A percentile compares a stretch with the other conserved stretches of the same genome.
Evolutionary conservation across 2,888 invertebrate genomes (phyloP).

Genomic region (Harpagoxenus sublaevis): DNA sequence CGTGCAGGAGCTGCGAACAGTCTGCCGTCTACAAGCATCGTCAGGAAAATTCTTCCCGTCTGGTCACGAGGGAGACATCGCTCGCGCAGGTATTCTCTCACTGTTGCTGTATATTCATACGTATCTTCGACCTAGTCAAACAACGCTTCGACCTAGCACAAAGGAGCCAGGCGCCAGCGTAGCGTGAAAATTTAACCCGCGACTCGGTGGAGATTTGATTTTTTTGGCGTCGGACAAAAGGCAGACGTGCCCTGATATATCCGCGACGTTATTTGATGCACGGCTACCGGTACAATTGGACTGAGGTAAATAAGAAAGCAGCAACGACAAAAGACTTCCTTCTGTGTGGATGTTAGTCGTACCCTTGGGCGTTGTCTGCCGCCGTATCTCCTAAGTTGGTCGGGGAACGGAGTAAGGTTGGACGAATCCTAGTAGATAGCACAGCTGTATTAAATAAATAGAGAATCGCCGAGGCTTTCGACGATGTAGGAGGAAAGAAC

Average conservation of each 20-base stretch:
- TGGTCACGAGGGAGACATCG: conserved; percentile 54
- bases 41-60: conserved; percentile 44
- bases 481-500: conserved; percentile 59
- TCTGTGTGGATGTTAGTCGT: conserved; percentile 66
- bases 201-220: conserved; percentile 54
- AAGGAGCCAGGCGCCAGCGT: conserved; percentile 56
- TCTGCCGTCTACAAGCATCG: conserved; percentile 46
- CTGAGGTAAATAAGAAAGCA: conserved; percentile 81
- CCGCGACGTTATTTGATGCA: conserved; percentile 67
- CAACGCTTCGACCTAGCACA: conserved; percentile 41
- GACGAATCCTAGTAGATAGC: conserved; percentile 55
- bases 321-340: conserved; percentile 77
- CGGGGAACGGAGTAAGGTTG: conserved; percentile 50
- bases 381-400: conserved; percentile 68
- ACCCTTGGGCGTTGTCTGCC: conserved; percentile 78
- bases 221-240: conserved; percentile 47
- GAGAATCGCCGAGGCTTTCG: conserved; percentile 56
- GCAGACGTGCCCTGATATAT: conserved; percentile 43
- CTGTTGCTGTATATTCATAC: conserved; percentile 53
- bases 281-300: conserved; percentile 76
- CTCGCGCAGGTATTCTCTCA: conserved; percentile 43
- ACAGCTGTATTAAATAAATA: conserved; percentile 78
- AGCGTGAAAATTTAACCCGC: conserved; percentile 63
- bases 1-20: conserved; percentile 48
- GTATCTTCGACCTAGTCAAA: conserved; percentile 51